These are phyloP conservation scores for Glaucomys volans DNA, from an alignment of 2,113 vertebrate species.

Conservation along the genomic window DNA sequence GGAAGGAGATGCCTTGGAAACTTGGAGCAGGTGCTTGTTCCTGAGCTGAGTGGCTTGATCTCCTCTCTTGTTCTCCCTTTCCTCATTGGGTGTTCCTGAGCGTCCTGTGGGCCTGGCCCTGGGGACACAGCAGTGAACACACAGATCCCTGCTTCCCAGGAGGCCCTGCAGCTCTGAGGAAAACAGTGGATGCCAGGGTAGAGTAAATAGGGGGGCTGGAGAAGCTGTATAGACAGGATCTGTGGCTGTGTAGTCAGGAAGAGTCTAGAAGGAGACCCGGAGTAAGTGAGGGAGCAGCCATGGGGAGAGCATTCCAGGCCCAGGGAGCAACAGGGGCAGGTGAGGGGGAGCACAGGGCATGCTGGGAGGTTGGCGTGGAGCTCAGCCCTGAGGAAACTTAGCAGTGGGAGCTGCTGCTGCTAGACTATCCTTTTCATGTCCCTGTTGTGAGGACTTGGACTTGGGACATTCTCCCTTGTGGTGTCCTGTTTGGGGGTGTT, in stretches of 20 bases:
- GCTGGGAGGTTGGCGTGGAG: too few species aligned
- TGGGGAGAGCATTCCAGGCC: fast-evolving
- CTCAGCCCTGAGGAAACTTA: fast-evolving
- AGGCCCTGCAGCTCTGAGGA: background rate
- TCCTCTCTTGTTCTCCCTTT: background rate
- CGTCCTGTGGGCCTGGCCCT: fast-evolving
- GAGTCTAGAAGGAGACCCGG: background rate
- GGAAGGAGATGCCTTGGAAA: background rate
- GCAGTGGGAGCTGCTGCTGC: background rate
- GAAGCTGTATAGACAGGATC: background rate
- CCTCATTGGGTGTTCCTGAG: background rate
- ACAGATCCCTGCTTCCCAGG: background rate
- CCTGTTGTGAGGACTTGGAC: background rate
- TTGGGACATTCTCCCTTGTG: background rate
- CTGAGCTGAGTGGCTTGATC: background rate
- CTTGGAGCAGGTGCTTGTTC: background rate
- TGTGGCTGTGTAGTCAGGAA: background rate
- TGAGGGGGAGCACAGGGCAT: background rate
- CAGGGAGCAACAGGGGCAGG: background rate
- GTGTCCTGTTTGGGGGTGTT: background rate
- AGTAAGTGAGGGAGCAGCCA: background rate
- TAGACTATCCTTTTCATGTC: background rate
- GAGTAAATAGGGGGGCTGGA: background rate
- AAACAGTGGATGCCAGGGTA: background rate
- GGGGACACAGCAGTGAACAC: background rate